Conservation (phyloP, 2,797 vertebrate genomes). For the Trachops cirrhosus region DNA sequence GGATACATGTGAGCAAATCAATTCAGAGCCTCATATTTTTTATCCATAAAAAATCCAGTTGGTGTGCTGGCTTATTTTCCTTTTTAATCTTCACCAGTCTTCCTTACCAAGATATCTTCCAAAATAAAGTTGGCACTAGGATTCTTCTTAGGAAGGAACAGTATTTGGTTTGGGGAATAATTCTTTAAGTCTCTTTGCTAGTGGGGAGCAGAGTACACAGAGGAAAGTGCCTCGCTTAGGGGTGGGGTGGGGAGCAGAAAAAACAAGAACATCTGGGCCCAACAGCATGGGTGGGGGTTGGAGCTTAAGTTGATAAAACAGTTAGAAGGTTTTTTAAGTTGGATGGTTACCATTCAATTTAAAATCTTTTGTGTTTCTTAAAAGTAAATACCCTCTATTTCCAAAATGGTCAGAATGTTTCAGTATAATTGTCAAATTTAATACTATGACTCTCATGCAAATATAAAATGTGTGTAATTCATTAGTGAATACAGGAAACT, state of each 20-base stretch:
- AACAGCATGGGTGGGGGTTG: background rate
- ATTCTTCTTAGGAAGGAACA: background rate
- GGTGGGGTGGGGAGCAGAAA: background rate
- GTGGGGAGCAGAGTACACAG: background rate
- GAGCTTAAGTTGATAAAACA: background rate
- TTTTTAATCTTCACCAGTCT: background rate
- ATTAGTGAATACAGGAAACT: background rate
- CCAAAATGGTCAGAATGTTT: background rate
- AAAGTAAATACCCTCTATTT: background rate
- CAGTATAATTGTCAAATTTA: conserved; percentile 1
- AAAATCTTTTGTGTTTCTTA: conserved; percentile 2
- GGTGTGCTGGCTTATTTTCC: background rate
- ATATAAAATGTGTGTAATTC: conserved; percentile 7
- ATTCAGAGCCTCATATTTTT: conserved; percentile 17
- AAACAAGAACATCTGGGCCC: background rate
- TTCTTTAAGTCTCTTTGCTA: background rate
- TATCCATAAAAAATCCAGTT: background rate
- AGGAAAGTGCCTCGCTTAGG: background rate
- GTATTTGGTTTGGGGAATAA: conserved; percentile 3
- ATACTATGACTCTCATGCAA: background rate
- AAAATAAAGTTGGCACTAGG: background rate
- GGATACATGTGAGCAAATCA: background rate
- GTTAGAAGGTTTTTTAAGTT: background rate
- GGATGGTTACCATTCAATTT: background rate
- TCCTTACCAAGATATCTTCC: background rate